phyloP scores from a whole-genome alignment of 2,888 invertebrate genomes.

The Xestia xanthographa region DNA sequence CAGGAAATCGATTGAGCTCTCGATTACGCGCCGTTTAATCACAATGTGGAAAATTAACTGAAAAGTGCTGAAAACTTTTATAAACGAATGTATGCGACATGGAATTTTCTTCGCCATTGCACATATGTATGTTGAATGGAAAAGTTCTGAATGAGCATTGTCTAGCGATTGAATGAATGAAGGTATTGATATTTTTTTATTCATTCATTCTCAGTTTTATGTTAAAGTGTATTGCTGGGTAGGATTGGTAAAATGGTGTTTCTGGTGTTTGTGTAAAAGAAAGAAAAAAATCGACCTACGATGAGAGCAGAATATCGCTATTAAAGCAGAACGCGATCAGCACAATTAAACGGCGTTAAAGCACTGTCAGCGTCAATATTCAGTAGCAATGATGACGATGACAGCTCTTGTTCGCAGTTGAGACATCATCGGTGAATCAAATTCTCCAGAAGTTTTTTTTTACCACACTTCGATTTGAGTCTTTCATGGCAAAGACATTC shows the following conservation, averaged over 20 bases:
- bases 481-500: neutral
- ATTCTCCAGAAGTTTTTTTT: neutral
- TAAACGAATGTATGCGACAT: conserved; percentile 3
- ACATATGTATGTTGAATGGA: conserved; percentile 9
- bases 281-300: too few relatives aligned
- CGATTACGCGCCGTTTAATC: conserved; percentile 76
- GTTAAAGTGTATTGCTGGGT: neutral
- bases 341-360: neutral
- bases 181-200: conserved; percentile 10
- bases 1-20: conserved; percentile 74
- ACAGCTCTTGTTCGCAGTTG: neutral
- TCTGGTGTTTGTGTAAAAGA: too few relatives aligned
- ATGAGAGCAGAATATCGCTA: neutral
- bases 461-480: neutral
- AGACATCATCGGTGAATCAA: neutral
- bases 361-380: neutral
- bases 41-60: conserved; percentile 72
- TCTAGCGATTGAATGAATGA: conserved; percentile 15
- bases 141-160: conserved; percentile 25
- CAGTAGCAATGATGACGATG: neutral
- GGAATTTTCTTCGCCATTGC: conserved; percentile 23
- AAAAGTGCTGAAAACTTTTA: conserved; percentile 26
- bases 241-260: neutral
- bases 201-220: neutral
- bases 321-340: neutral